Conservation (phyloP, 1,140 invertebrate species). For the Berghia stephanieae region DNA sequence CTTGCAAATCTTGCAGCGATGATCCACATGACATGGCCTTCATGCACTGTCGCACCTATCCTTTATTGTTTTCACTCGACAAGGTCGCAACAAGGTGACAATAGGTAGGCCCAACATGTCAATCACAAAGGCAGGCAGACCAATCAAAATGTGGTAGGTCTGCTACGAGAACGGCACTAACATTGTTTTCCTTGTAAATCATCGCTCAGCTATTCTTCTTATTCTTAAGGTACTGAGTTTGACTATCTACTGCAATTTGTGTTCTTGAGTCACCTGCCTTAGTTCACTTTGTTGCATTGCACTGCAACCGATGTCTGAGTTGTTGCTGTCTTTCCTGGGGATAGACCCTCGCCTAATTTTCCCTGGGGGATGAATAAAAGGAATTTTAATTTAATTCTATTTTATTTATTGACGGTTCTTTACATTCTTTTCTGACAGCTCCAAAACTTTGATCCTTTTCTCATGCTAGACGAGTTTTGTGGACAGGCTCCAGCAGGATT, state of each 20-base stretch:
- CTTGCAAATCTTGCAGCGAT: too few relatives aligned
- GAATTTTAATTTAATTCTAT: not conserved
- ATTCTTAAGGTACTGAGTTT: too few relatives aligned
- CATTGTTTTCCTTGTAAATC: too few relatives aligned
- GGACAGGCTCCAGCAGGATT: constrained; percentile 65
- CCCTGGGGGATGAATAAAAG: not conserved
- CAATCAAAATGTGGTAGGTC: too few relatives aligned
- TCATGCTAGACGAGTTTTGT: constrained; percentile 68
- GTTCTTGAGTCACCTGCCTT: not conserved
- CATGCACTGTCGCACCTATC: too few relatives aligned
- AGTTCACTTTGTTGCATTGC: not conserved
- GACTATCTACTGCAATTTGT: not conserved
- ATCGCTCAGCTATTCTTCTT: too few relatives aligned
- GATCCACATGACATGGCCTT: too few relatives aligned
- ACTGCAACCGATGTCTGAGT: not conserved
- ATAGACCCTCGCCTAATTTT: not conserved
- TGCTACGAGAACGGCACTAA: too few relatives aligned
- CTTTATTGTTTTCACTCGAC: too few relatives aligned
- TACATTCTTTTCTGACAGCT: constrained; percentile 41
- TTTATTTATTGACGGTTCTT: not conserved
- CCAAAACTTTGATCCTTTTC: constrained; percentile 67
- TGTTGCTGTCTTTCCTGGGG: not conserved
- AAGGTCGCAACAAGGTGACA: too few relatives aligned
- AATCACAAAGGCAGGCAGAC: too few relatives aligned
- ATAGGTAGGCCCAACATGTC: too few relatives aligned